Conservation (phyloP, 2,888 invertebrate species). For the Sceliomorpha sp. region DNA sequence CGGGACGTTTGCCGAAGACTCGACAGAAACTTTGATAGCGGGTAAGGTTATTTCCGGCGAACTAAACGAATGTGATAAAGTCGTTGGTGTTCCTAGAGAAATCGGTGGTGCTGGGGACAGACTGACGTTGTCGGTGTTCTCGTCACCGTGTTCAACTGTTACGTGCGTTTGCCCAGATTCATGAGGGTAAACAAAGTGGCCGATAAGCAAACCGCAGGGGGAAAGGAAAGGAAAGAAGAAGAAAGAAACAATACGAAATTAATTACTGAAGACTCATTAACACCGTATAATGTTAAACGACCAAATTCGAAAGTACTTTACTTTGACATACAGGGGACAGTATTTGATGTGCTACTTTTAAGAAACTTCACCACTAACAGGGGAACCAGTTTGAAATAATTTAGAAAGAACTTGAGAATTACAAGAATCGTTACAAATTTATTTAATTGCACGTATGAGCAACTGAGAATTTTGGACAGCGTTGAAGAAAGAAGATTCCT, state of each 20-base stretch:
- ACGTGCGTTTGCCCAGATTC: slow-evolving; percentile 1
- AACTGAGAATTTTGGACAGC: too few species aligned
- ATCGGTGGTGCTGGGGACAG: slow-evolving; percentile 24
- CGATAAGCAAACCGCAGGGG: slow-evolving; percentile 50
- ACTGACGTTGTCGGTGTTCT: slow-evolving; percentile 17
- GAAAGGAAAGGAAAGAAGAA: slow-evolving; percentile 60
- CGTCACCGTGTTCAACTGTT: slow-evolving; percentile 4
- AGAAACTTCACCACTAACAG: too few species aligned
- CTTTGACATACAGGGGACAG: too few species aligned
- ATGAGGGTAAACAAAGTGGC: background rate
- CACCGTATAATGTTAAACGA: slow-evolving; percentile 37
- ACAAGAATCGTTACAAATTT: too few species aligned
- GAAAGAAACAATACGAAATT: slow-evolving; percentile 64
- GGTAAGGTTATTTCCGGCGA: slow-evolving; percentile 74
- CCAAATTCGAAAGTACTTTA: background rate
- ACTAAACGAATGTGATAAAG: slow-evolving; percentile 73
- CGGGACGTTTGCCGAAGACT: slow-evolving; percentile 57
- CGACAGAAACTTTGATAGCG: too few species aligned
- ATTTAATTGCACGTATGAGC: too few species aligned
- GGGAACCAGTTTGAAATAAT: too few species aligned
- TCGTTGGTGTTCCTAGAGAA: slow-evolving; percentile 61
- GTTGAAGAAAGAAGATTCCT: too few species aligned
- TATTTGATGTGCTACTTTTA: too few species aligned
- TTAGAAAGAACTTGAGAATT: too few species aligned
- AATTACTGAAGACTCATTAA: slow-evolving; percentile 66